Evolutionary conservation across 2,797 vertebrate species (phyloP).

Genomic region (Anomalospiza imberbis): DNA sequence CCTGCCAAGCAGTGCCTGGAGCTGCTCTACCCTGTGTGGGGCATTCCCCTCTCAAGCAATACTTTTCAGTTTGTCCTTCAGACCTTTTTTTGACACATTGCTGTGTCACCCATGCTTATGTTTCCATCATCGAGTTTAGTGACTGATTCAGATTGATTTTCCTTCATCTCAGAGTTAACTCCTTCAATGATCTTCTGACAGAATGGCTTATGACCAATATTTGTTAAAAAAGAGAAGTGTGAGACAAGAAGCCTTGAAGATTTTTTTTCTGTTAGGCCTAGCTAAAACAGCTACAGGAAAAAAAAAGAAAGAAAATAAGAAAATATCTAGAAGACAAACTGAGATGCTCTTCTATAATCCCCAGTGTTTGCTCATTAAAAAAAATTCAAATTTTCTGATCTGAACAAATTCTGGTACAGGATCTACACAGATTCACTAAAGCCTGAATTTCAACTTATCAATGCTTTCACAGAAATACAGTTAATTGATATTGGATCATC

Average conservation of each 20-base stretch:
- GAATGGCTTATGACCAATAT: not conserved
- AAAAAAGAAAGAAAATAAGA: fast-evolving
- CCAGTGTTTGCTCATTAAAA: not conserved
- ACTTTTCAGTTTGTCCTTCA: not conserved
- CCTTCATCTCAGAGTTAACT: not conserved
- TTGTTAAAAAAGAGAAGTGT: not conserved
- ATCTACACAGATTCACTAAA: not conserved
- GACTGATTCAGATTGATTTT: not conserved
- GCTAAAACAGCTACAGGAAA: not conserved
- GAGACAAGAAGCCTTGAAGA: not conserved
- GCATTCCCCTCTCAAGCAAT: not conserved
- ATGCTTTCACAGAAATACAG: not conserved
- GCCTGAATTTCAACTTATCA: not conserved
- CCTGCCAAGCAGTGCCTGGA: not conserved
- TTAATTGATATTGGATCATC: not conserved
- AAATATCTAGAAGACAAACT: not conserved
- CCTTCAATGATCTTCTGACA: not conserved
- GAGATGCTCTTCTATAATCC: not conserved
- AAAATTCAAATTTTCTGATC: not conserved
- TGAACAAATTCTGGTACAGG: not conserved
- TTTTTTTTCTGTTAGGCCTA: not conserved
- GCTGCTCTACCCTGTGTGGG: not conserved
- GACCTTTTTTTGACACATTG: not conserved
- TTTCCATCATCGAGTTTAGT: not conserved
- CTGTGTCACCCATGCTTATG: not conserved